A percentile compares a stretch with the other conserved stretches of the same genome.
Conservation (phyloP, 2,888 invertebrate species). For the Xestoiulus laeticollis region DNA sequence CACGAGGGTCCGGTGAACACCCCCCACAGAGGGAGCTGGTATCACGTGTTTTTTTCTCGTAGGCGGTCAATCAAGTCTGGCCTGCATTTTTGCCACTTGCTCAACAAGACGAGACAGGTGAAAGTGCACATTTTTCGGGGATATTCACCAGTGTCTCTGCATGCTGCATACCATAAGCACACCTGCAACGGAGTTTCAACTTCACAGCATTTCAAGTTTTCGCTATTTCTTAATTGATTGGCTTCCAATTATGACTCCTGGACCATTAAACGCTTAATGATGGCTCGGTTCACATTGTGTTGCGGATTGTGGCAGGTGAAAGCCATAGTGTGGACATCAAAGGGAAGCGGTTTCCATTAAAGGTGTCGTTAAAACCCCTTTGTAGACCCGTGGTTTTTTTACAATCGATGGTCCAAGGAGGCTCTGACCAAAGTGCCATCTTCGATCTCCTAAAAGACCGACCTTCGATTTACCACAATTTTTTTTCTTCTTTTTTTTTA, state of each 20-base stretch:
- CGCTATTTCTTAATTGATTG: background rate
- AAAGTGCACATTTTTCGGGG: constrained; percentile 28
- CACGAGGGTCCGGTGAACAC: background rate
- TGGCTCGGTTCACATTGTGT: background rate
- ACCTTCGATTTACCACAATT: constrained; percentile 14
- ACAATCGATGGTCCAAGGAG: background rate
- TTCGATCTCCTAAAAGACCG: background rate
- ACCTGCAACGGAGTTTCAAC: background rate
- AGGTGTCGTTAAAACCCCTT: constrained; percentile 32
- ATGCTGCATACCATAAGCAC: background rate
- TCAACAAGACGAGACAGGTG: background rate
- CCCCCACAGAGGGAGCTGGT: background rate
- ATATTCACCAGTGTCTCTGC: background rate
- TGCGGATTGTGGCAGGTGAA: constrained; percentile 9
- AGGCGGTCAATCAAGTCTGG: constrained; percentile 32
- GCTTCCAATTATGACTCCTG: background rate
- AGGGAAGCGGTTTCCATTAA: constrained; percentile 22
- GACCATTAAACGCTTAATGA: background rate
- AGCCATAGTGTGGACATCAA: background rate
- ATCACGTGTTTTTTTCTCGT: background rate
- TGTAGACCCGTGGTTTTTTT: background rate
- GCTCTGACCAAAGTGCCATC: background rate
- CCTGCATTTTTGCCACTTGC: background rate
- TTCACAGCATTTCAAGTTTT: background rate
- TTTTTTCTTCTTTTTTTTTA: background rate